Conservation (phyloP, 2,113 vertebrate species). For the Tympanuchus pallidicinctus region DNA sequence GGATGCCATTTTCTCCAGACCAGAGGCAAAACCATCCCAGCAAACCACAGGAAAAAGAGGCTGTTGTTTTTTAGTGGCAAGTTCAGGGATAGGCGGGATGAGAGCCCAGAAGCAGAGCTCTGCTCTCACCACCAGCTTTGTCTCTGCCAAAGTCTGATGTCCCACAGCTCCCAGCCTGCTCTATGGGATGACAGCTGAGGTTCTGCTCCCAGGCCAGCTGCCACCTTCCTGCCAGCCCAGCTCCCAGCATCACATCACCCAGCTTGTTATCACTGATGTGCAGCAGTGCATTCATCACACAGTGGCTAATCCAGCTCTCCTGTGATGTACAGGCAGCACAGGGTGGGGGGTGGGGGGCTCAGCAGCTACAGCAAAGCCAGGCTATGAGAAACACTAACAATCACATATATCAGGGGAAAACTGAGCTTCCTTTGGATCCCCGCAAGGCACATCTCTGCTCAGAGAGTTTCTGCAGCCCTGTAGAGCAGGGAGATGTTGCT, state of each 20-base stretch:
- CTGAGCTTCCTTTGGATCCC: neutral
- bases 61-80: neutral
- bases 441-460: neutral
- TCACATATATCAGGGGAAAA: neutral
- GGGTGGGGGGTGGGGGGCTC: neutral
- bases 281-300: neutral
- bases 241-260: neutral
- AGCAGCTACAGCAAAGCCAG: neutral
- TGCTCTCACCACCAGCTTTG: neutral
- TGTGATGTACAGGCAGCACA: neutral
- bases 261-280: neutral
- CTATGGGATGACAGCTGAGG: neutral
- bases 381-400: neutral
- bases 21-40: neutral
- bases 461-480: neutral
- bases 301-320: rapidly evolving
- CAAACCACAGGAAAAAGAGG: neutral
- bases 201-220: neutral
- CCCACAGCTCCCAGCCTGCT: neutral
- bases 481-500: neutral
- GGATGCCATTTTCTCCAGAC: neutral
- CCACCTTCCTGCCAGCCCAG: neutral
- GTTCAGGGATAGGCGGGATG: neutral
- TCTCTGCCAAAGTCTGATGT: neutral
- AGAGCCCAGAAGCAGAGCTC: neutral